Conservation (phyloP, 2,888 invertebrate species). For the Hymenopus coronatus region DNA sequence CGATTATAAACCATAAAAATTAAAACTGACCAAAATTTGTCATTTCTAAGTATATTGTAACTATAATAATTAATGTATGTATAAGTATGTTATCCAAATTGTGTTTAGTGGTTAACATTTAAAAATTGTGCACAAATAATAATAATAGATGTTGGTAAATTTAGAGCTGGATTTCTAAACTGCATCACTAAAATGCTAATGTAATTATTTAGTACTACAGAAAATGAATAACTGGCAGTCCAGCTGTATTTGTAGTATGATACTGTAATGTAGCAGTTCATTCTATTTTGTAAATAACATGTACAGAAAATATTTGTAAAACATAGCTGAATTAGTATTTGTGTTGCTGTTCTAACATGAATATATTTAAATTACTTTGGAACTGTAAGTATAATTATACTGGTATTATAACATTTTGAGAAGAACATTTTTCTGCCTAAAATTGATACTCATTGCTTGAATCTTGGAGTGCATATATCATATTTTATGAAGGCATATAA, state of each 20-base stretch:
- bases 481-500: neutral
- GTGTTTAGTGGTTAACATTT: neutral
- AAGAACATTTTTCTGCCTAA: neutral
- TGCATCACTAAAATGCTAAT: neutral
- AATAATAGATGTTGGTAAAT: neutral
- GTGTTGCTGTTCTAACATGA: neutral
- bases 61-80: neutral
- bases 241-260: neutral
- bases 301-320: neutral
- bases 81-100: neutral
- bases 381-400: neutral
- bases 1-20: neutral
- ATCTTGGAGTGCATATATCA: neutral
- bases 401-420: neutral
- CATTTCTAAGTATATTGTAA: neutral
- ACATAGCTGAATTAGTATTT: neutral
- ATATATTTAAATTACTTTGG: neutral
- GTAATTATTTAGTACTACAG: neutral
- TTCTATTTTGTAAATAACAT: neutral
- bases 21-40: neutral
- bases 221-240: neutral
- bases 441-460: neutral
- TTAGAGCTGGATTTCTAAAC: neutral
- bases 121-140: neutral
- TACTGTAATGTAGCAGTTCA: neutral